Percentiles rank a stretch among this genome's conserved stretches.
Evolutionary conservation across 2,113 vertebrate species (phyloP).

Genomic region (Gracilinanus agilis): DNA sequence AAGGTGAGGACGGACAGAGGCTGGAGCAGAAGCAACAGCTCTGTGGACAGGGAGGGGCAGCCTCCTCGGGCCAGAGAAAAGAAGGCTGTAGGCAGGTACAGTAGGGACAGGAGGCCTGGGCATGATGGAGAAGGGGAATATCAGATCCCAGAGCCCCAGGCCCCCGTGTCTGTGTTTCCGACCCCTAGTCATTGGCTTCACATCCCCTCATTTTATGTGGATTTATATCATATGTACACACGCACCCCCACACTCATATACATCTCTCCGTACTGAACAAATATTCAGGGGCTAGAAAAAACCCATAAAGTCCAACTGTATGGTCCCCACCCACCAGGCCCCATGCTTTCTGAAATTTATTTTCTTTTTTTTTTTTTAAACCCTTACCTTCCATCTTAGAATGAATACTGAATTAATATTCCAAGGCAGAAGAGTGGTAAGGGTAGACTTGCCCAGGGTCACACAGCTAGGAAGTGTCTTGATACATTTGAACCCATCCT

Average conservation of each 20-base stretch:
- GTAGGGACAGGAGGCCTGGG: slow-evolving; percentile 81
- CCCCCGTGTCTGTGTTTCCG: not conserved
- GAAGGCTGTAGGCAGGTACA: slow-evolving; percentile 86
- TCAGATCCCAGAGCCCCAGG: not conserved
- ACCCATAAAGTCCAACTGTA: not conserved
- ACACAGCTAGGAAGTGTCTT: no score
- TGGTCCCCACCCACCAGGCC: not conserved
- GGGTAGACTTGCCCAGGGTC: no score
- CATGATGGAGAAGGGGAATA: accelerated
- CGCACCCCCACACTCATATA: not conserved
- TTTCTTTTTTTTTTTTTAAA: not conserved
- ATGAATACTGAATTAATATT: no score
- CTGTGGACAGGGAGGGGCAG: slow-evolving; percentile 78
- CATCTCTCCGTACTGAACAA: not conserved
- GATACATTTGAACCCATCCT: no score
- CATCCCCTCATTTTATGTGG: not conserved
- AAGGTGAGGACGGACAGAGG: slow-evolving; percentile 87
- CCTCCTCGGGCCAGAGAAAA: slow-evolving; percentile 83
- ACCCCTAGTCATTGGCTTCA: not conserved
- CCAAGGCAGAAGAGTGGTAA: no score
- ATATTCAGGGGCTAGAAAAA: not conserved
- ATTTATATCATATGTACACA: no score
- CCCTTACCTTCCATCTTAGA: no score
- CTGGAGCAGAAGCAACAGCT: slow-evolving; percentile 87
- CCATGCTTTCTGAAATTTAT: not conserved